Percentiles rank a stretch among this genome's conserved stretches.
Conservation (phyloP, 2,888 invertebrate genomes). For the Schrankia costaestrigalis region DNA sequence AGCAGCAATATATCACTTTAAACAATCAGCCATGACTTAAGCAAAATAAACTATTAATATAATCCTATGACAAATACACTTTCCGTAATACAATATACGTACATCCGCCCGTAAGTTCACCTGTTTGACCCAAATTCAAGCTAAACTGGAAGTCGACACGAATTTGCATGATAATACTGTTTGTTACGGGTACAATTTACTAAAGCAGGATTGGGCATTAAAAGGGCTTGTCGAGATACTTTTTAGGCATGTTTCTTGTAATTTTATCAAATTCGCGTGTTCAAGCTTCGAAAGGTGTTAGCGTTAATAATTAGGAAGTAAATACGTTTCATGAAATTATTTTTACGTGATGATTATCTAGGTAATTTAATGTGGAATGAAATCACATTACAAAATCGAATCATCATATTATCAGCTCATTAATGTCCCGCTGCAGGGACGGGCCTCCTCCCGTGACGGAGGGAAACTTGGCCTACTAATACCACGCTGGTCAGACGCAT, state of each 20-base stretch:
- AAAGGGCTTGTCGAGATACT: slow-evolving; percentile 4
- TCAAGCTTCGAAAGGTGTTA: slow-evolving; percentile 1
- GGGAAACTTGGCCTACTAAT: too few species aligned
- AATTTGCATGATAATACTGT: slow-evolving; percentile 67
- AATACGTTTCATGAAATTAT: too few species aligned
- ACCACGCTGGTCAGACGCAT: too few species aligned
- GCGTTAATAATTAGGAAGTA: too few species aligned
- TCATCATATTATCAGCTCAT: too few species aligned
- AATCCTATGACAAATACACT: slow-evolving; percentile 25
- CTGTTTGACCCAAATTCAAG: slow-evolving; percentile 48
- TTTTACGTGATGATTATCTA: too few species aligned
- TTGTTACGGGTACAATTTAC: slow-evolving; percentile 49
- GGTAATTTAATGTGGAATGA: too few species aligned
- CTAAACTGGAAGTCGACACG: slow-evolving; percentile 43
- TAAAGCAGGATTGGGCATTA: slow-evolving; percentile 25
- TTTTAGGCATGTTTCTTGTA: slow-evolving; percentile 3
- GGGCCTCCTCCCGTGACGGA: too few species aligned
- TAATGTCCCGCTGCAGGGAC: too few species aligned
- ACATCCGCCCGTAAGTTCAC: slow-evolving; percentile 33
- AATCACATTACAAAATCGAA: too few species aligned
- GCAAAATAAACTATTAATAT: slow-evolving; percentile 23
- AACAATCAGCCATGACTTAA: too few species aligned
- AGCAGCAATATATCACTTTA: too few species aligned
- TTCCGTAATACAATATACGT: slow-evolving; percentile 28
- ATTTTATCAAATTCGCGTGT: not conserved